phyloP scores from a whole-genome alignment of 1,140 invertebrate species.

The Eueides isabella region DNA sequence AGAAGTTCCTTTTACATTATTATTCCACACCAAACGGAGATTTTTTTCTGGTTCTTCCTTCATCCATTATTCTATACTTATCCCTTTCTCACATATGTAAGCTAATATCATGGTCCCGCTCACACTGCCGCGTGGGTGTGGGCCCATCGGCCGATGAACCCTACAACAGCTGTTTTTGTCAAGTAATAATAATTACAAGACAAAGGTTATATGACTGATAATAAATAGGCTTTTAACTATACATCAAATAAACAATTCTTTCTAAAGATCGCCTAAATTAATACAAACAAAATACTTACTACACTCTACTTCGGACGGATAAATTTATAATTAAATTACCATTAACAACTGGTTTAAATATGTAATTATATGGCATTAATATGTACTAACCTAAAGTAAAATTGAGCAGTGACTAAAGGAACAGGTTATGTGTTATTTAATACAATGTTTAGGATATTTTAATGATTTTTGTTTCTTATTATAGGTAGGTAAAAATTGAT shows the following conservation, averaged over 20 bases:
- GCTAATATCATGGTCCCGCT: slow-evolving; percentile 38
- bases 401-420: too few relatives aligned
- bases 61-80: slow-evolving; percentile 46
- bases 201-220: neutral
- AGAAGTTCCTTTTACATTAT: slow-evolving; percentile 44
- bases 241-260: neutral
- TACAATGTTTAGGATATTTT: too few relatives aligned
- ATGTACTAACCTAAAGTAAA: too few relatives aligned
- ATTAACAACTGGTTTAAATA: too few relatives aligned
- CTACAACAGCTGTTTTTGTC: slow-evolving; percentile 60
- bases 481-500: too few relatives aligned
- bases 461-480: too few relatives aligned
- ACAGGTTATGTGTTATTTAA: too few relatives aligned
- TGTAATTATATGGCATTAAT: too few relatives aligned
- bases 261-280: neutral
- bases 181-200: slow-evolving; percentile 48
- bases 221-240: slow-evolving; percentile 13
- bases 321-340: too few relatives aligned
- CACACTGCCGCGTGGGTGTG: slow-evolving; percentile 55
- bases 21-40: slow-evolving; percentile 54
- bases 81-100: slow-evolving; percentile 41
- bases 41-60: slow-evolving; percentile 58
- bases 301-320: too few relatives aligned
- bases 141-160: slow-evolving; percentile 61
- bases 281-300: neutral